Evolutionary conservation across 2,888 invertebrate species (phyloP).

Genomic region (Cheilosia vernalis): DNA sequence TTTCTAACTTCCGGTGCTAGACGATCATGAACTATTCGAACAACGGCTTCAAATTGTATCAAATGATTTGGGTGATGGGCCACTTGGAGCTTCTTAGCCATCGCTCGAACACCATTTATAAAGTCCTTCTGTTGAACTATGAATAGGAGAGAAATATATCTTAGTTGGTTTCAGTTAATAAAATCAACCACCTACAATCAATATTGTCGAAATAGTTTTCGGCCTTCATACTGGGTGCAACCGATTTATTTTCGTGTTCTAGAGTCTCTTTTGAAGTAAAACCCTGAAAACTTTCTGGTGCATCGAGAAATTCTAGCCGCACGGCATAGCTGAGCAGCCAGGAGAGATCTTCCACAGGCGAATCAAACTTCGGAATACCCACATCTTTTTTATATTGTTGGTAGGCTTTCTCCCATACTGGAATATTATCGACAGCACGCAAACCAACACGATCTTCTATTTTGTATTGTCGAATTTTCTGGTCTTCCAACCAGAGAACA

Average conservation of each 20-base stretch:
- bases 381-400: slow-evolving; percentile 90
- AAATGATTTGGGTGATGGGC: slow-evolving; percentile 92
- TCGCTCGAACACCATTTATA: slow-evolving; percentile 89
- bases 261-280: slow-evolving; percentile 86
- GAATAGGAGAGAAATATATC: slow-evolving; percentile 28
- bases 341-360: slow-evolving; percentile 89
- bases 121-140: slow-evolving; percentile 93
- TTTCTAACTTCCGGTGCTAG: slow-evolving; percentile 85
- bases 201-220: slow-evolving; percentile 93
- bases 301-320: slow-evolving; percentile 91
- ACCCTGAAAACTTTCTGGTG: slow-evolving; percentile 88
- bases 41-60: slow-evolving; percentile 88
- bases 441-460: slow-evolving; percentile 91
- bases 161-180: not conserved
- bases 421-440: slow-evolving; percentile 87
- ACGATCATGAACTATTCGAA: slow-evolving; percentile 86
- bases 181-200: slow-evolving; percentile 88
- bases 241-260: slow-evolving; percentile 85
- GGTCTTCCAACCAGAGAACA: slow-evolving; percentile 96
- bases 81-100: slow-evolving; percentile 92
- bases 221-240: slow-evolving; percentile 89
- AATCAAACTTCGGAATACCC: slow-evolving; percentile 88
- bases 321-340: slow-evolving; percentile 94
- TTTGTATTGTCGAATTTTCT: slow-evolving; percentile 94
- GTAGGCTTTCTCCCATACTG: slow-evolving; percentile 89